Base-by-base conservation (phyloP, 2,888 invertebrate genomes). In the Drosophila maculinotata region DNA sequence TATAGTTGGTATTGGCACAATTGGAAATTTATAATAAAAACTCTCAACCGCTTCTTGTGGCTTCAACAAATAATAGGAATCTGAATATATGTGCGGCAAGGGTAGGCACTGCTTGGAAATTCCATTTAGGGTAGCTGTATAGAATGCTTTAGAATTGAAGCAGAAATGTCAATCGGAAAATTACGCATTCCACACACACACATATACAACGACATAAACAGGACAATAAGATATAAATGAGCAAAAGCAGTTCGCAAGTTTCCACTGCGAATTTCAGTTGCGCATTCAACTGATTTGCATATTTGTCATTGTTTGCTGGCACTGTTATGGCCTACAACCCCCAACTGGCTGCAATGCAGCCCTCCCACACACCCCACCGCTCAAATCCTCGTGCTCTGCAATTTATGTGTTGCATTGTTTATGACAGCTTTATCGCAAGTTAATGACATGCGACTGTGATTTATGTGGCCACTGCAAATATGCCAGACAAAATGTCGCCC, bases 371-470 rank as follows among this genome's bases (percentile, higher is more conserved):
- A 15, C 15, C n/a, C 12, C 15, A 15, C n/a, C 23, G n/a, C n/a
- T n/a, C 17, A 26, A 5, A 9, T 9, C 48, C 38, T 25, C 4
- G 14, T 7, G 25, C 31, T 36, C 14, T 35, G 65, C 70, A 69
- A 87, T 83, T 83, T 83, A 87, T 83, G 76, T 76, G 69, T 85
- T 83, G 86, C 76, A 81, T 82, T 83, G 85, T 79, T 87, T 87
- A 82, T 83, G 82, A 87, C 82, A 87, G 87, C 79, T 87, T 83
- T 83, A 83, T 83, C 63, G 82, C 79, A 68, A 74, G 66, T 87
- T 87, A 81, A 85, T 82, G 79, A 82, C 79, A 83, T 57, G 63
- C 82, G 53, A 63, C 65, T 53, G 60, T 83, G 87, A 87, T 87
- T 84, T 81, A 81, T 87, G 64, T 42, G 39, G 33, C 63, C 63